Conservation (phyloP, 2,113 vertebrate species). For the Ondatra zibethicus region DNA sequence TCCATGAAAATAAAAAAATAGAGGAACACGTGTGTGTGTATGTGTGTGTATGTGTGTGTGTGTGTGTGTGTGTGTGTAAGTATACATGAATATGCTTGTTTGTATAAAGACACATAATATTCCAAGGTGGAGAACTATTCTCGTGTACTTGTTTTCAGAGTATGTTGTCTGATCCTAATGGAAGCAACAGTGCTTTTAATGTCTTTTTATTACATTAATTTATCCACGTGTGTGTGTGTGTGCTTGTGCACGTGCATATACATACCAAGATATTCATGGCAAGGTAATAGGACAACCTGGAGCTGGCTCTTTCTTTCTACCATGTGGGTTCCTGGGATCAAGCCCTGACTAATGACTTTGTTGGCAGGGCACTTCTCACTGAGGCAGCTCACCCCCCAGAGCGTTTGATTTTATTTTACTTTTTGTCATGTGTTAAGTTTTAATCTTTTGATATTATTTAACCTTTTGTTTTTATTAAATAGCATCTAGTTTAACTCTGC, state of each 20-base stretch:
- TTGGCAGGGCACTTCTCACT: background rate
- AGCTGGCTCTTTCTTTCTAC: background rate
- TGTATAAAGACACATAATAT: background rate
- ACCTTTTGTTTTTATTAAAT: background rate
- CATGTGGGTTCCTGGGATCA: background rate
- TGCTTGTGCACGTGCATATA: no score
- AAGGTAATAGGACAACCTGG: background rate
- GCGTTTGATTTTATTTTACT: background rate
- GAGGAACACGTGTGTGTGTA: no score
- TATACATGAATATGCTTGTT: no score
- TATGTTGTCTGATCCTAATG: background rate
- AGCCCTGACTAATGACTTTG: background rate
- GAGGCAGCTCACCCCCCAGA: background rate
- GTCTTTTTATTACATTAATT: background rate
- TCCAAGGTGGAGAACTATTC: background rate
- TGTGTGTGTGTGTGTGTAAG: accelerated
- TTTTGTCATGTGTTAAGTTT: background rate
- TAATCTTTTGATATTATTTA: background rate
- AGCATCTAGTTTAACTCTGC: background rate
- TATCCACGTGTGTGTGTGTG: no score
- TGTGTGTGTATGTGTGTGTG: background rate
- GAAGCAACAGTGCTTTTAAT: no score
- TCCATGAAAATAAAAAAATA: background rate
- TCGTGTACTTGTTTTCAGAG: background rate
- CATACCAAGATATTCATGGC: background rate